Base-by-base conservation (phyloP, 2,113 vertebrate genomes). In the Amphiprion percula region DNA sequence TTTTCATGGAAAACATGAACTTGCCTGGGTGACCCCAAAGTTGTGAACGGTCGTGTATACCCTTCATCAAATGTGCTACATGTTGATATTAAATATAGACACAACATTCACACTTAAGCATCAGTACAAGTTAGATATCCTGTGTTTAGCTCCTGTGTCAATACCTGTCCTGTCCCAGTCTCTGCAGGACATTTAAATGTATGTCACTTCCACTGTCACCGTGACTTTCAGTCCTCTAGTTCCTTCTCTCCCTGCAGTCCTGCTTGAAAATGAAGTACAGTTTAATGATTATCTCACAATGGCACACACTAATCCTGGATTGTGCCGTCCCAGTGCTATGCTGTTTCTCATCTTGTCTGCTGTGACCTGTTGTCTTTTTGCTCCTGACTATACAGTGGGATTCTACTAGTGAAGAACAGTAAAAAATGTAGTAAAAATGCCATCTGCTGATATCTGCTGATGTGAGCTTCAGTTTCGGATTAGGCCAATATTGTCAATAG, bases 131-230 rank as follows among this genome's bases (percentile, higher is more conserved):
- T 60, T 46, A 39, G 50, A 69, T 55, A 16, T 75, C 64, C 37
- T 52, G 30, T 8, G 1, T 21, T 30, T 52, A 58, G 21, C 12
- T 17, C n/a, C 7, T 37, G 17, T 28, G 55, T 78, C 24, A 44
- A 50, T 72, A 68, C 46, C n/a, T 23, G 46, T 33, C 10, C 30
- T 16, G 15, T 39, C 60, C 21, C 62, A 53, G 15, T 47, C 2
- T 0, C 33, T 16, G 0, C 28, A 44, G 81, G 82, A 82, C 79
- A 82, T 87, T 81, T 70, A 77, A 63, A 79, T 5, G 33, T 60
- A 56, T 17, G 0, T 70, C 73, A 60, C 17, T 37, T 71, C 23
- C 1, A 24, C 8, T 33, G 44, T 50, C 19, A 44, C 19, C 5
- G 0, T 11, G 28, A 60, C 66, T 70, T 63, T 4, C 55, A 56